These are phyloP conservation scores for Glossosoma conforme DNA, from an alignment of 1,140 invertebrate species.

Conservation along the genomic window DNA sequence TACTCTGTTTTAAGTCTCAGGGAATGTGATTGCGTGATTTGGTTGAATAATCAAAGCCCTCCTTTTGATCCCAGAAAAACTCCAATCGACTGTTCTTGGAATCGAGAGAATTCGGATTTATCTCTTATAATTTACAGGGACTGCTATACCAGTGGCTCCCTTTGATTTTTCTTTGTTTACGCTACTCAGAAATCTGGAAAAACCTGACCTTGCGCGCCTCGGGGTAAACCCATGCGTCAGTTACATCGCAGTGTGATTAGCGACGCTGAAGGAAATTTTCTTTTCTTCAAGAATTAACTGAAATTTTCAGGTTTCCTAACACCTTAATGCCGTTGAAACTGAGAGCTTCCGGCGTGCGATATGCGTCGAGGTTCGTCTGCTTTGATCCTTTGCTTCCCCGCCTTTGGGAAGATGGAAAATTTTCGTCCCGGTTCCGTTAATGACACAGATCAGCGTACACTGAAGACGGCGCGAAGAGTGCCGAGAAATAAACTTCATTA, in stretches of 20 bases:
- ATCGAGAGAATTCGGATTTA: conserved; percentile 19
- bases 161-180: no score
- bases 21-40: conserved; percentile 11
- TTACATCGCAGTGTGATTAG: no score
- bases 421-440: conserved; percentile 20
- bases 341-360: no score
- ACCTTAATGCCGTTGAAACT: no score
- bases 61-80: conserved; percentile 17
- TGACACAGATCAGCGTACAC: conserved; percentile 9
- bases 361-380: neutral
- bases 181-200: no score
- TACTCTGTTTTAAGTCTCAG: conserved; percentile 2
- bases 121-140: conserved; percentile 12
- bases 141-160: no score
- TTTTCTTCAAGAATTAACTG: no score
- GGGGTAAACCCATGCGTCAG: no score
- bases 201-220: no score
- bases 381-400: neutral
- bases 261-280: no score
- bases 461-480: conserved; percentile 30
- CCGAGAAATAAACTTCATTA: conserved; percentile 49
- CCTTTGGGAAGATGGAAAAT: conserved; percentile 5
- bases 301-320: no score
- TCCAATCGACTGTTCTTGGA: conserved; percentile 19
- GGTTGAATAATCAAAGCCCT: conserved; percentile 28